These are phyloP conservation scores for Atta colombica DNA, from an alignment of 1,140 invertebrate genomes.

Conservation along the genomic window DNA sequence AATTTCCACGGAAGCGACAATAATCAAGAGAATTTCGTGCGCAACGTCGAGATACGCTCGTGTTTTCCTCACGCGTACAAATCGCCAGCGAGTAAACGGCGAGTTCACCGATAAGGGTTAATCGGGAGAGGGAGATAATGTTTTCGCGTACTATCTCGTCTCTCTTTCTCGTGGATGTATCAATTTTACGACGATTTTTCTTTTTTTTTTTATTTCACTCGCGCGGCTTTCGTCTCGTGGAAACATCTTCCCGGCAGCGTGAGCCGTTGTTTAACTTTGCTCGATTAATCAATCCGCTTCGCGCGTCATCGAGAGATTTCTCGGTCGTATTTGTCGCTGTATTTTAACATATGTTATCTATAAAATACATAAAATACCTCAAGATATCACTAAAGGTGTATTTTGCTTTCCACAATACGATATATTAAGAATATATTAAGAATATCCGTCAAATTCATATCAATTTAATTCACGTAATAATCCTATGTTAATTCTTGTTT, in stretches of 20 bases:
- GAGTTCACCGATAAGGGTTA: constrained; percentile 63
- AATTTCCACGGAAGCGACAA: constrained; percentile 36
- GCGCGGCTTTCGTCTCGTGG: constrained; percentile 54
- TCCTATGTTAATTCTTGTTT: neutral
- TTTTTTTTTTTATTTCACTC: constrained; percentile 52
- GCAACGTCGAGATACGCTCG: neutral
- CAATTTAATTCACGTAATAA: constrained; percentile 31
- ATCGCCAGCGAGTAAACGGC: constrained; percentile 15
- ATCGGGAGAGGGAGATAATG: constrained; percentile 62
- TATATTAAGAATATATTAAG: neutral
- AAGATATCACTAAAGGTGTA: neutral
- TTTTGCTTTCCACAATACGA: constrained; percentile 6
- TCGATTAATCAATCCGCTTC: constrained; percentile 71
- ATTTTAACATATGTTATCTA: neutral
- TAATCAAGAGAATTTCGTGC: constrained; percentile 15
- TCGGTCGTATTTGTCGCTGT: neutral
- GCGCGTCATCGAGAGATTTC: neutral
- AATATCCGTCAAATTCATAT: neutral
- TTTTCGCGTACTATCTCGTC: constrained; percentile 75
- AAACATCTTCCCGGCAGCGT: constrained; percentile 49
- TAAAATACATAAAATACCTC: neutral
- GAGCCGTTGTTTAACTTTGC: constrained; percentile 67
- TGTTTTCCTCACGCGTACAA: constrained; percentile 53
- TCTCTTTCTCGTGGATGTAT: constrained; percentile 70
- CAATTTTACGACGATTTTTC: constrained; percentile 80